Evolutionary conservation across 1,140 invertebrate genomes (phyloP), one percentile per base, ranked within the genome.

Genomic region (Mylabris phalerata): DNA sequence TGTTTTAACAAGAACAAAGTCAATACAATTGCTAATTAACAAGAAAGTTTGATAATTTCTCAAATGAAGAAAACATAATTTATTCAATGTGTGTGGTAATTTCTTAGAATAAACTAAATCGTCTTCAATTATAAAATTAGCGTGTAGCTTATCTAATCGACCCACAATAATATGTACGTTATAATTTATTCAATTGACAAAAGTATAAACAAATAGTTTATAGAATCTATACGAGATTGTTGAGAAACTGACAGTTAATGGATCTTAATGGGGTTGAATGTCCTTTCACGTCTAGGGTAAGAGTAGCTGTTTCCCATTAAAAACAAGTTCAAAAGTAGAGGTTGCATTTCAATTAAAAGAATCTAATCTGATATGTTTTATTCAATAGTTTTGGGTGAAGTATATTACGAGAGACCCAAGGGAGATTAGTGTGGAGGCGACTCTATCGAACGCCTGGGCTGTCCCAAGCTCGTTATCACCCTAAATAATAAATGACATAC

Each of bases 401-500:
- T 51, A 50, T 51, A 41, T 55, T 45, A 11, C 44, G 42, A 55
- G 48, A n/a, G 13, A 19, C 59, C 52, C 44, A 40, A 44, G 55
- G 55, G 57, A 60, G 9, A n/a, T 60, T 63, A 54, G 49, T 40
- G 32, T 32, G 51, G 49, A 60, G 54, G 46, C 55, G 51, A 50
- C 43, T 42, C 9, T 64, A 56, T 60, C 58, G 57, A 69, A 65
- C 60, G 62, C 52, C 56, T 55, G 61, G 68, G 66, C 64, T 67
- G 64, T 67, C 55, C 57, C 44, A 25, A 42, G 60, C 60, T 67
- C 63, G 63, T 70, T 70, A 68, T 68, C 67, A 62, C 57, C 45
- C 60, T 70, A 70, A 70, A 70, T 70, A 70, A 70, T 70, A 69
- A 69, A 70, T 67, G 69, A 66, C 62, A 54, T 55, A 61, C 65